A percentile compares a stretch with the other conserved stretches of the same genome.
These are phyloP conservation scores for Centropristis striata DNA, from an alignment of 2,113 vertebrate genomes.

Conservation along the genomic window DNA sequence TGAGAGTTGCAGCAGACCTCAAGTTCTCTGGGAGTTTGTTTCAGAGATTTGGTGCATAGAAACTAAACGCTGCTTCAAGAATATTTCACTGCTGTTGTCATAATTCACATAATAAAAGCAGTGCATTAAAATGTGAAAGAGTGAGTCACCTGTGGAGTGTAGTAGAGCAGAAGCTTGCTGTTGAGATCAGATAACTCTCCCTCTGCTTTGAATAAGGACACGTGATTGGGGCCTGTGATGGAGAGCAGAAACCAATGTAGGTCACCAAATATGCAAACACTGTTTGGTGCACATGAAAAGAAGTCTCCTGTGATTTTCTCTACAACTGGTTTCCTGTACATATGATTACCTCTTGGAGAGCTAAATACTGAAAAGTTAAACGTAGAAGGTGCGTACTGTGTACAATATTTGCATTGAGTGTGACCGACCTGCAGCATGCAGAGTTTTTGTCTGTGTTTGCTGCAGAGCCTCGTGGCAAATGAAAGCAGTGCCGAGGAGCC, in stretches of 20 bases:
- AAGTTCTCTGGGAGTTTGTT: no score
- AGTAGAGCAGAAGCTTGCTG: conserved; percentile 92
- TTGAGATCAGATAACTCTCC: conserved; percentile 91
- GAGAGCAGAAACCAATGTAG: conserved; percentile 27
- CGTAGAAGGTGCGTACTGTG: neutral
- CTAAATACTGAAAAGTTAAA: neutral
- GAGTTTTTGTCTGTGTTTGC: conserved; percentile 81
- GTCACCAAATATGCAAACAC: conserved; percentile 49
- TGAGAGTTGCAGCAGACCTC: no score
- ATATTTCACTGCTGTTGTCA: no score
- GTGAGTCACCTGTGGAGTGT: conserved; percentile 93
- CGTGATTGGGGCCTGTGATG: conserved; percentile 92
- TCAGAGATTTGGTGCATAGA: no score
- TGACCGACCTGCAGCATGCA: conserved; percentile 86
- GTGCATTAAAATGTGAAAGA: neutral
- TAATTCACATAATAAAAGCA: neutral
- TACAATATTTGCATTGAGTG: neutral
- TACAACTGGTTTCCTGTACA: neutral
- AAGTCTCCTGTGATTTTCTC: conserved; percentile 20
- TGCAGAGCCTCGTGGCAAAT: conserved; percentile 96
- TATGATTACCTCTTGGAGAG: neutral
- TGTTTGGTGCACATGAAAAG: neutral
- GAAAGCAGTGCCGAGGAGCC: conserved; percentile 92
- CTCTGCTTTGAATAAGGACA: conserved; percentile 91
- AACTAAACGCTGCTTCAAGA: no score